A percentile compares a stretch with the other conserved stretches of the same genome.
These are phyloP conservation scores for Tyrannus savana DNA, from an alignment of 2,113 vertebrate genomes.

Conservation along the genomic window DNA sequence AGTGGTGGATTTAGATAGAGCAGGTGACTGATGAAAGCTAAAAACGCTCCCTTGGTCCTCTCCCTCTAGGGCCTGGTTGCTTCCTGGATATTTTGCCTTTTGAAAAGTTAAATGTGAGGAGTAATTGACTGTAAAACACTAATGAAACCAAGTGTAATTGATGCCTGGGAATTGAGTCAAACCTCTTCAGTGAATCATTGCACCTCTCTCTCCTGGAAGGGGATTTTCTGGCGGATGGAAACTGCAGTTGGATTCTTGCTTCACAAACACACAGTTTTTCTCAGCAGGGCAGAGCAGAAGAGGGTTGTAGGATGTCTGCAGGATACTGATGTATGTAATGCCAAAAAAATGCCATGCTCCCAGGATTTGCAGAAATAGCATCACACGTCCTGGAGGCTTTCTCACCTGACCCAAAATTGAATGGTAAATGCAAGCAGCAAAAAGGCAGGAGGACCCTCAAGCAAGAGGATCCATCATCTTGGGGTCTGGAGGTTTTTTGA, in stretches of 20 bases:
- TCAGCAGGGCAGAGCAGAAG: not conserved
- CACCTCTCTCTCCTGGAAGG: not conserved
- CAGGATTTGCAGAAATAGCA: not conserved
- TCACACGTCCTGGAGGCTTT: not conserved
- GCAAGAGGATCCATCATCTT: not conserved
- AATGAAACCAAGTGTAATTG: not conserved
- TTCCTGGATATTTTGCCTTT: not conserved
- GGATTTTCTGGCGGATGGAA: not conserved
- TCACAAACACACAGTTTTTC: not conserved
- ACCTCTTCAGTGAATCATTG: not conserved
- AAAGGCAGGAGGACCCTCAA: not conserved
- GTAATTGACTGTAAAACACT: slow-evolving; percentile 5
- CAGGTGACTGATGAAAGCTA: not conserved
- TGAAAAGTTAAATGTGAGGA: not conserved
- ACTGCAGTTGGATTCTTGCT: not conserved
- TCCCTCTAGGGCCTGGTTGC: not conserved
- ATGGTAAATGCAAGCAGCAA: not conserved
- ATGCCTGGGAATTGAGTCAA: slow-evolving; percentile 6
- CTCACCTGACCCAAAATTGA: not conserved
- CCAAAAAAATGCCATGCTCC: not conserved
- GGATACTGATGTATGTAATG: not conserved
- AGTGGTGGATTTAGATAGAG: not conserved
- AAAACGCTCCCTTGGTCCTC: not conserved
- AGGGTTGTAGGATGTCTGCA: not conserved
- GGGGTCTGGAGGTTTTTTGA: not conserved